Evolutionary conservation across 2,113 vertebrate species (phyloP), one percentile per base, ranked within the genome.

Genomic region (Poeciliopsis turrubarensis): DNA sequence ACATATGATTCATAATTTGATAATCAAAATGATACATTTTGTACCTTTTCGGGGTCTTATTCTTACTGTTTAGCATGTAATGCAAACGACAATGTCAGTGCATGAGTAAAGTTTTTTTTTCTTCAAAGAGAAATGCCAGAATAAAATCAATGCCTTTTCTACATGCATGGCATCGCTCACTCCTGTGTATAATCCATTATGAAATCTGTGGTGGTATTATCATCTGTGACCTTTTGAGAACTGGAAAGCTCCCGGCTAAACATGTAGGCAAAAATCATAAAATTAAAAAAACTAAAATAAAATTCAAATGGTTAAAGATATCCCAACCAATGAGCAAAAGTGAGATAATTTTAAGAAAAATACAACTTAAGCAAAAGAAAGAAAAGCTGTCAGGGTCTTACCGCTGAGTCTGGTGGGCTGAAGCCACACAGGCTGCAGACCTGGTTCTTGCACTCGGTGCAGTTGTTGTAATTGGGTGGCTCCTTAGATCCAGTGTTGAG

Each of bases 401-500:
- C 94, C 91, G 79, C 92, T 37, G 94, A 94, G 85, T 95, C 94
- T 12, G 94, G 94, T 37, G 98, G 98, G 89, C 98, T 98, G 92
- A 99, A 99, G 7, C 98, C 98, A 86, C 98, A 99, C 22, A 98
- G 94, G 86, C 96, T 99, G 94, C 98, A 99, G 81, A 99, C 98
- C 62, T 96, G 94, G 19, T 93, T 95, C 70, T 96, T 96, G 93
- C 98, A 99, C 92, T 97, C 95, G 0, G 98, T 99, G 84, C 98
- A 99, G 0, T 94, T 96, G 84, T 88, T 97, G 90, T 95, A 98
- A 91, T 99, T 99, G 80, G 97, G 95, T 41, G 96, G 96, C 54
- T 96, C 96, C 51, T 96, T 95, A 62, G 90, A 77, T 10, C 96
- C 93, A 66, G 93, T 81, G 82, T 97, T 94, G 79, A 99, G 91